These are phyloP conservation scores for Anniella stebbinsi DNA, from an alignment of 2,797 vertebrate species.

Conservation along the genomic window DNA sequence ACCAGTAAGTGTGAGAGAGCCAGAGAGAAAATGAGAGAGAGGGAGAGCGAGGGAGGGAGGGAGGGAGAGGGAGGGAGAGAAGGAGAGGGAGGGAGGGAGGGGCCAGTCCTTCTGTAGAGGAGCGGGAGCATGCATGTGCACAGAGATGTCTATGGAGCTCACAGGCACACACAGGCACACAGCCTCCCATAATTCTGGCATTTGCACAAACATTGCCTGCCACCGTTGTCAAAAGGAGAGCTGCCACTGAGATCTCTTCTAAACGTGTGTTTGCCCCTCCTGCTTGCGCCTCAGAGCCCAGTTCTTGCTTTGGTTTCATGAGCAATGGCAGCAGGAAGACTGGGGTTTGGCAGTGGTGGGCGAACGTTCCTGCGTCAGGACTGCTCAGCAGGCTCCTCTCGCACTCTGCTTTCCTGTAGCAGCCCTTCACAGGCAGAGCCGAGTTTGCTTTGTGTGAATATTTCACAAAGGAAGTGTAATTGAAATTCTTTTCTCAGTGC, in stretches of 20 bases:
- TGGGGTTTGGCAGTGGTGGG: background rate
- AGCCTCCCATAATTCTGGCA: background rate
- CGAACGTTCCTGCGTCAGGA: background rate
- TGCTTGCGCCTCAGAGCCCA: background rate
- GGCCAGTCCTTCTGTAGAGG: background rate
- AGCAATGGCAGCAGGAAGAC: background rate
- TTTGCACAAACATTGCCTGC: background rate
- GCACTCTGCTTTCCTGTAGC: background rate
- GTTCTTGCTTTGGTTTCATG: background rate
- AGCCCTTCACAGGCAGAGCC: background rate
- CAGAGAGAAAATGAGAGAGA: no score
- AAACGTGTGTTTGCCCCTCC: background rate
- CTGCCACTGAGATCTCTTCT: background rate
- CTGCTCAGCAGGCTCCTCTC: background rate
- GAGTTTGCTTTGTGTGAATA: constrained; percentile 50
- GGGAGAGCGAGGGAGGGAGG: no score
- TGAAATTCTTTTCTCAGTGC: constrained; percentile 61
- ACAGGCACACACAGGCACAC: background rate
- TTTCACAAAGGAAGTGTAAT: constrained; percentile 57
- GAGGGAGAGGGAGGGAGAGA: no score
- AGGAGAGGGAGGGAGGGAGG: no score
- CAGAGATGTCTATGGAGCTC: background rate
- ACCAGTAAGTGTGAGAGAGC: no score
- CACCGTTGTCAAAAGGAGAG: background rate
- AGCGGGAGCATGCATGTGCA: no score